A percentile compares a stretch with the other conserved stretches of the same genome.
Evolutionary conservation across 2,113 vertebrate genomes (phyloP).

Genomic region (Chelonoidis abingdonii): DNA sequence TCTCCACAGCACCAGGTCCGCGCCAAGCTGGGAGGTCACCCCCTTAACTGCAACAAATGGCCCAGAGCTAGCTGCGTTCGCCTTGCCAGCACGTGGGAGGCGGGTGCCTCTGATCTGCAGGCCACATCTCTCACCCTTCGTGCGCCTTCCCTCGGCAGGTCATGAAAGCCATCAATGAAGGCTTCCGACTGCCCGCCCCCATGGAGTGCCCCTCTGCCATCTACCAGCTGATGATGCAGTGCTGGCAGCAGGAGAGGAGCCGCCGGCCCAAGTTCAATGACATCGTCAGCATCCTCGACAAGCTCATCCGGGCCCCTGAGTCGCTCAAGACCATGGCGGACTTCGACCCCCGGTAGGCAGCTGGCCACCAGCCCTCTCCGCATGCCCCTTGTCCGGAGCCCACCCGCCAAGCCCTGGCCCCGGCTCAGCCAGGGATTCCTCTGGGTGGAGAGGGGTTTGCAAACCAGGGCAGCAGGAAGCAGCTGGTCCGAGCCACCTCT

Average conservation of each 20-base stretch:
- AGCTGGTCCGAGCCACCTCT: background rate
- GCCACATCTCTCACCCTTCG: background rate
- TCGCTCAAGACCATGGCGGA: conserved; percentile 94
- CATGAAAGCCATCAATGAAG: conserved; percentile 98
- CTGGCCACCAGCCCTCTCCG: too few relatives aligned
- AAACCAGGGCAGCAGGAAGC: background rate
- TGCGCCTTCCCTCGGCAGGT: conserved; percentile 76
- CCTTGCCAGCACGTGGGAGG: background rate
- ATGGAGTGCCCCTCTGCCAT: conserved; percentile 96
- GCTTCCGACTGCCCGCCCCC: conserved; percentile 93
- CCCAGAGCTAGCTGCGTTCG: background rate
- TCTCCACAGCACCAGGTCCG: too few relatives aligned
- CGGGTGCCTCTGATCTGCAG: background rate
- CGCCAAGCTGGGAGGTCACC: background rate
- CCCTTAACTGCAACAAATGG: background rate
- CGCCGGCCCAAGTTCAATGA: conserved; percentile 93
- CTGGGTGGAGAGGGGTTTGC: background rate
- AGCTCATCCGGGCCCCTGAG: conserved; percentile 92
- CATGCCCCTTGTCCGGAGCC: background rate
- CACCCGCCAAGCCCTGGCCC: background rate
- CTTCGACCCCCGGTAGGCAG: conserved; percentile 92
- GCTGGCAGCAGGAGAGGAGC: conserved; percentile 94
- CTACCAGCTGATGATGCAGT: conserved; percentile 98
- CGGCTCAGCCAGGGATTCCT: background rate
- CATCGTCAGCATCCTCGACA: conserved; percentile 94